A percentile compares a stretch with the other conserved stretches of the same genome.
These are phyloP conservation scores for Xanthorhoe designata DNA, from an alignment of 2,888 invertebrate genomes.

Conservation along the genomic window DNA sequence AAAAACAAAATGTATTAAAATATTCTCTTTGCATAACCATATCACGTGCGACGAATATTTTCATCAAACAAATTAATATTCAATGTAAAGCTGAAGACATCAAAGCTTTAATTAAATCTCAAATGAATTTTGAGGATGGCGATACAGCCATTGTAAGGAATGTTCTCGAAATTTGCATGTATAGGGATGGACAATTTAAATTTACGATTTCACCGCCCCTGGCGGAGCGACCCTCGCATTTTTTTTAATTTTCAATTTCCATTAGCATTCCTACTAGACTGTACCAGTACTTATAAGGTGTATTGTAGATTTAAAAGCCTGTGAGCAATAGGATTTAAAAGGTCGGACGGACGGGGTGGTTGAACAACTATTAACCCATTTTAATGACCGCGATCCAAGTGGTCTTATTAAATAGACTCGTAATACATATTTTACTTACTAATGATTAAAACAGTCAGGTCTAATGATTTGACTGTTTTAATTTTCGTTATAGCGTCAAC, in stretches of 20 bases:
- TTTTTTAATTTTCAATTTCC: constrained; percentile 85
- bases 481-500: too few species aligned
- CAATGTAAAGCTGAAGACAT: constrained; percentile 35
- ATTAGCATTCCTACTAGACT: constrained; percentile 80
- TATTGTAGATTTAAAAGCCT: constrained; percentile 17
- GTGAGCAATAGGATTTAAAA: constrained; percentile 7
- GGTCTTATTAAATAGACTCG: not conserved
- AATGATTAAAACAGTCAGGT: too few species aligned
- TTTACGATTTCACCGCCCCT: constrained; percentile 80
- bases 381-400: not conserved
- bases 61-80: constrained; percentile 23
- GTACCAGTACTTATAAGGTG: constrained; percentile 41
- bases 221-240: constrained; percentile 77
- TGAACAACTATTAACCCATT: not conserved
- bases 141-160: constrained; percentile 73
- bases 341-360: not conserved
- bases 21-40: not conserved
- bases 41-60: constrained; percentile 15
- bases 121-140: constrained; percentile 49
- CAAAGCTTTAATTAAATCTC: constrained; percentile 43
- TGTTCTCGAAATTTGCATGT: constrained; percentile 80
- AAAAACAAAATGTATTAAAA: not conserved
- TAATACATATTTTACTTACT: too few species aligned
- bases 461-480: too few species aligned
- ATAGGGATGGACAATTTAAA: constrained; percentile 83